Evolutionary conservation across 1,140 invertebrate species (phyloP).

Genomic region (Drosophila takahashii): DNA sequence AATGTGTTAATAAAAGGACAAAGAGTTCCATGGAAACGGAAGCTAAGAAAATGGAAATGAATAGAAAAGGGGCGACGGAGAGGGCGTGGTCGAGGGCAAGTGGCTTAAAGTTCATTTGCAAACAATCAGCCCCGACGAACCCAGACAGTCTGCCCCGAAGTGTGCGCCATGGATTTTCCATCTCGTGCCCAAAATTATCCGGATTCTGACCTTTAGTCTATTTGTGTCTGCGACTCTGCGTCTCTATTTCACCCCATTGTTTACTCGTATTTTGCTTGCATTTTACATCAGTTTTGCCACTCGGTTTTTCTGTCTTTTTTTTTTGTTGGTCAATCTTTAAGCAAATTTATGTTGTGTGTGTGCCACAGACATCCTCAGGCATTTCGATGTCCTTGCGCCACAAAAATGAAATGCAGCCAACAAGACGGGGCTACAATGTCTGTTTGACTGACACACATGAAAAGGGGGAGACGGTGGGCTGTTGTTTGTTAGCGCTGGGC

Average conservation of each 20-base stretch:
- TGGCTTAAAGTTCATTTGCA: conserved; percentile 50
- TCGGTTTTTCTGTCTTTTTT: background rate
- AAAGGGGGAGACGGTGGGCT: background rate
- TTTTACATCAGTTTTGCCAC: conserved; percentile 13
- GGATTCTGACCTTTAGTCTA: conserved; percentile 37
- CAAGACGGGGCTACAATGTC: conserved; percentile 38
- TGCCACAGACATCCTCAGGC: conserved; percentile 40
- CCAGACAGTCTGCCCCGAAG: conserved; percentile 44
- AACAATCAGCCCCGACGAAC: conserved; percentile 38
- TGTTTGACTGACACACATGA: conserved; percentile 44
- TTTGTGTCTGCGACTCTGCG: conserved; percentile 35
- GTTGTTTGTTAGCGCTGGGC: conserved; percentile 10
- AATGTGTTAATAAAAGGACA: conserved; percentile 69
- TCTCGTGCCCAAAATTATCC: conserved; percentile 23
- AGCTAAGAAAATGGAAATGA: conserved; percentile 58
- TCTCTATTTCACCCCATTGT: conserved; percentile 19
- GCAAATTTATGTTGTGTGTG: conserved; percentile 43
- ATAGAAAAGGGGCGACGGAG: conserved; percentile 9
- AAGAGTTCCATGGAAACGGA: conserved; percentile 35
- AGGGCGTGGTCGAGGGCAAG: conserved; percentile 8
- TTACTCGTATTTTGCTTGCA: conserved; percentile 13
- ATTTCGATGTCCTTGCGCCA: conserved; percentile 42
- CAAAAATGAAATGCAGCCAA: conserved; percentile 41
- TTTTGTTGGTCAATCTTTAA: conserved; percentile 41
- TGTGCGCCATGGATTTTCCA: conserved; percentile 40